Evolutionary conservation across 2,888 invertebrate species (phyloP).

Genomic region (Odontocolon sp.): DNA sequence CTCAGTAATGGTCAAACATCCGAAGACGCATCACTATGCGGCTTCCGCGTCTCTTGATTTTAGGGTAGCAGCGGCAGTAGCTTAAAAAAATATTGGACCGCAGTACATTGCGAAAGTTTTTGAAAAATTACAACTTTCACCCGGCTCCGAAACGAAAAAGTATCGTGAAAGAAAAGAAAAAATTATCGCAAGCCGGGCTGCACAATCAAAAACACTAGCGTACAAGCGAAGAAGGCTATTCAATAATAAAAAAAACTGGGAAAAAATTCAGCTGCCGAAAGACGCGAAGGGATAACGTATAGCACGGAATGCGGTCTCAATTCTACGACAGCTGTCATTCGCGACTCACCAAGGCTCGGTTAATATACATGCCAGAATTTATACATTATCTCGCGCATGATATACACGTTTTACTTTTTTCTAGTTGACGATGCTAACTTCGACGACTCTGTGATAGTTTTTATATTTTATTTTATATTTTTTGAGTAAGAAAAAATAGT

Average conservation of each 20-base stretch:
- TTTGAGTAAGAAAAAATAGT: too few relatives aligned
- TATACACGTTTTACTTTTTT: too few relatives aligned
- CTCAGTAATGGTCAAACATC: background rate
- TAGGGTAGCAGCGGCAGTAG: too few relatives aligned
- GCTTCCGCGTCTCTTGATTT: conserved; percentile 31
- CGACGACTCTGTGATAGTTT: too few relatives aligned
- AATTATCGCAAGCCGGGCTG: background rate
- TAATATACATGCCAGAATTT: background rate
- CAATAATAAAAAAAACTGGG: background rate
- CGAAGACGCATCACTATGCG: conserved; percentile 18
- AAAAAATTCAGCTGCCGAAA: conserved; percentile 7
- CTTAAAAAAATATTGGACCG: too few relatives aligned
- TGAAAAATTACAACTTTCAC: too few relatives aligned
- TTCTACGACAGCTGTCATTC: background rate
- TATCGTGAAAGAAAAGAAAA: conserved; percentile 3
- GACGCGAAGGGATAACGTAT: conserved; percentile 38
- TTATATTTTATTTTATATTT: too few relatives aligned
- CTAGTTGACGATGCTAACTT: too few relatives aligned
- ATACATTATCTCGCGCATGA: too few relatives aligned
- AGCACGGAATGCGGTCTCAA: conserved; percentile 19
- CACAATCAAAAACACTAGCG: background rate
- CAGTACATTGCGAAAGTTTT: too few relatives aligned
- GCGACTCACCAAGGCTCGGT: background rate
- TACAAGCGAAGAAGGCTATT: background rate
- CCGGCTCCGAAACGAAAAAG: too few relatives aligned